phyloP scores from a whole-genome alignment of 2,888 invertebrate species.

The Troides oblongomaculatus region DNA sequence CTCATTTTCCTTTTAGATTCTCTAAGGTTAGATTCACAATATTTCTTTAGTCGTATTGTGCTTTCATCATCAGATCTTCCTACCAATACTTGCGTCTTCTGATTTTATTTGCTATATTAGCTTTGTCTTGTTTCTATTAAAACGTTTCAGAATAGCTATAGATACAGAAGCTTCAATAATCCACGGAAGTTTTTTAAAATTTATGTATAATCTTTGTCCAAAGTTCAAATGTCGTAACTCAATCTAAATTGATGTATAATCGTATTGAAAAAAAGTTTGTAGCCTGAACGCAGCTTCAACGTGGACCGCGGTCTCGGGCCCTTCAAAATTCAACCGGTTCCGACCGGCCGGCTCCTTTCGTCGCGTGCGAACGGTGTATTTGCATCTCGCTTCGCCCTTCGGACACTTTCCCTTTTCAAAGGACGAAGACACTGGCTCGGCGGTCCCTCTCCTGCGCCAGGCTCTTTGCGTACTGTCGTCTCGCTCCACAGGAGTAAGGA shows the following conservation, averaged over 20 bases:
- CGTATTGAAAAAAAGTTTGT: conserved; percentile 58
- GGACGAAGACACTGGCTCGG: conserved; percentile 69
- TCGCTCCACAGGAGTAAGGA: conserved; percentile 59
- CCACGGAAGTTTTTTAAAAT: background rate
- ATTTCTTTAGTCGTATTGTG: too few species aligned
- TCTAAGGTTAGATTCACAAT: too few species aligned
- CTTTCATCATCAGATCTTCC: too few species aligned
- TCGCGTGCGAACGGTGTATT: conserved; percentile 35
- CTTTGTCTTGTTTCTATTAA: too few species aligned
- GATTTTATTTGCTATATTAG: too few species aligned
- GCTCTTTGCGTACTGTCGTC: conserved; percentile 41
- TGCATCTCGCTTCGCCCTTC: conserved; percentile 60
- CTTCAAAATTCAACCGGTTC: conserved; percentile 78
- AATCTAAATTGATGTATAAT: conserved; percentile 62
- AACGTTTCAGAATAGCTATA: too few species aligned
- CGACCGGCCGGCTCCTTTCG: conserved; percentile 46
- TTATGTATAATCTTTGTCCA: conserved; percentile 13
- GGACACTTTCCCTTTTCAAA: conserved; percentile 80
- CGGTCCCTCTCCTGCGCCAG: conserved; percentile 41
- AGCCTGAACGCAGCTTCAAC: conserved; percentile 52
- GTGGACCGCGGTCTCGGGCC: conserved; percentile 68
- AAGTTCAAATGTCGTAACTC: conserved; percentile 44
- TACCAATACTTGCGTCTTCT: too few species aligned
- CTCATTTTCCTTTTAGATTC: too few species aligned
- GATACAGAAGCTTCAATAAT: background rate